Base-by-base conservation (phyloP, 2,113 vertebrate species). In the Gambusia holbrooki region DNA sequence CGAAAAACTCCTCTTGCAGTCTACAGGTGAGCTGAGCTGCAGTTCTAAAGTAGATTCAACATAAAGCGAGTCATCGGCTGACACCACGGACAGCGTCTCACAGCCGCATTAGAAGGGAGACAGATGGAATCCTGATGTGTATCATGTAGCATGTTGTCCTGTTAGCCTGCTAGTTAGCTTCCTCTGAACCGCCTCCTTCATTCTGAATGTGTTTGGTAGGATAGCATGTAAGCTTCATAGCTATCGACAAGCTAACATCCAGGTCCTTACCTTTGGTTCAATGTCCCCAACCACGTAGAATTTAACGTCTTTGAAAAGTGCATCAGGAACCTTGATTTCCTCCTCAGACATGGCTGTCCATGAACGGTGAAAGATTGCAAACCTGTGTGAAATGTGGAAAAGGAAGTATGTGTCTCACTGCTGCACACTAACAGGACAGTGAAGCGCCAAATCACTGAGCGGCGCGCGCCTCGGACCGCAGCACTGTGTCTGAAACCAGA, bases 251-350 rank as follows among this genome's bases (percentile, higher is more conserved):
- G 91, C 88, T 91, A 89, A 84, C 74, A 66, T 70, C 64, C 78
- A 79, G 51, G 73, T 62, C 63, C 91, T 92, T 93, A 98, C 97
- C 97, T 97, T 95, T 74, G 95, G 96, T 79, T 98, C 97, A 91
- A 98, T 95, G 90, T 99, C 97, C 83, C 97, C 97, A 81, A 98
- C 97, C 85, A 95, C 95, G 94, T 97, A 99, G 92, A 97, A 99
- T 94, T 99, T 99, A 88, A 99, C 97, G 83, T 98, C 97, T 93
- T 96, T 96, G 83, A 99, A 99, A 91, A 99, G 96, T 71, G 97
- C 96, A 17, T 96, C 95, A 19, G 96, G 95, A 75, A 96, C 96
- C 89, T 93, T 94, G 66, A 92, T 89, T 40, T 95, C 95, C 85
- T 95, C 94, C 54, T 96, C 95, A 83, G 93, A 88, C 95, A 95